Evolutionary conservation across 2,113 vertebrate species (phyloP).

Genomic region (Chauna torquata): DNA sequence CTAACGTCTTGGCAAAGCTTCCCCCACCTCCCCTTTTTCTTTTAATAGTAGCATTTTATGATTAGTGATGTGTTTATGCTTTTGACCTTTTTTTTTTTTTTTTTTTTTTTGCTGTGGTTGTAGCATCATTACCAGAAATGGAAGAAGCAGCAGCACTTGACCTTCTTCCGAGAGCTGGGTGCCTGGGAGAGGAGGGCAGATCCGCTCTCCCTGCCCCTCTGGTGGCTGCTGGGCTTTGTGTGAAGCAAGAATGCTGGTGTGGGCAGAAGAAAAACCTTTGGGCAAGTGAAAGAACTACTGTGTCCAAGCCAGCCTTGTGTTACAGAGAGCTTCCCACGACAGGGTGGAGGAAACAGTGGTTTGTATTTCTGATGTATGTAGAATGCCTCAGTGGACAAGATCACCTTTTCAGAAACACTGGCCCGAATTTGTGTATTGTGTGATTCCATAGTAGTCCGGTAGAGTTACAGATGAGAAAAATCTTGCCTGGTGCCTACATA

Average conservation of each 20-base stretch:
- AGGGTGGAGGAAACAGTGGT: background rate
- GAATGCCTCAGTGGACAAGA: background rate
- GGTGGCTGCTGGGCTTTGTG: background rate
- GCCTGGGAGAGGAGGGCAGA: background rate
- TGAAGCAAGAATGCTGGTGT: background rate
- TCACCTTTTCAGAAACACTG: background rate
- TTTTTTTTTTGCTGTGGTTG: background rate
- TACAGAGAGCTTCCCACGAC: background rate
- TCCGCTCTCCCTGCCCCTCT: background rate
- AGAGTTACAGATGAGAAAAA: background rate
- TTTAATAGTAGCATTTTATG: background rate
- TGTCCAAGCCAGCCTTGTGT: background rate
- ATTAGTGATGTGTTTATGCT: background rate
- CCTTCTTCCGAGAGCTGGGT: background rate
- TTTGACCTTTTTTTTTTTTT: background rate
- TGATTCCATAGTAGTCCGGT: background rate
- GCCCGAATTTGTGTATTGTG: background rate
- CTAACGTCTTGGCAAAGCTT: slow-evolving; percentile 10
- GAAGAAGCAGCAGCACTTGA: background rate
- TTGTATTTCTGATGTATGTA: background rate
- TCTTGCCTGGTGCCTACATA: background rate
- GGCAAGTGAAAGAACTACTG: background rate
- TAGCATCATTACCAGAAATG: background rate
- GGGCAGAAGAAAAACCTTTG: background rate
- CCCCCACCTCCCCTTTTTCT: background rate